Conservation (phyloP, 1,140 invertebrate species). For the Ceratosolen fusciceps region DNA sequence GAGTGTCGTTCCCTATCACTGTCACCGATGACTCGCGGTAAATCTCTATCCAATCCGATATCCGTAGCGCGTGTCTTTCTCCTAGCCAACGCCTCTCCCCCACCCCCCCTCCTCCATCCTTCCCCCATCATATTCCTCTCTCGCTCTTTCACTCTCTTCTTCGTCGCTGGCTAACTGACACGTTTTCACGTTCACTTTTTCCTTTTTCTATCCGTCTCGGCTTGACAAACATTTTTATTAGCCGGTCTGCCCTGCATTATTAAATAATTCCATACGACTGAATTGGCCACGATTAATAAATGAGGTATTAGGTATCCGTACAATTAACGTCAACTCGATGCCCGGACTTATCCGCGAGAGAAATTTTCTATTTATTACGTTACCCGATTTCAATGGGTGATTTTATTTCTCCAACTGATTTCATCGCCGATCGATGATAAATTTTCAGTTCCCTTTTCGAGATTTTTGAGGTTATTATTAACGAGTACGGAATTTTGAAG, state of each 20-base stretch:
- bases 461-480: neutral
- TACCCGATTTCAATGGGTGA: neutral
- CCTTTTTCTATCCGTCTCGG: neutral
- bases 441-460: neutral
- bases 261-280: slow-evolving; percentile 6
- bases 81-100: neutral
- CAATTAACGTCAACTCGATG: neutral
- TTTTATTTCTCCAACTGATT: neutral
- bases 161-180: neutral
- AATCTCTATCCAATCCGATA: slow-evolving; percentile 30
- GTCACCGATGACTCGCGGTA: slow-evolving; percentile 41
- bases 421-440: neutral
- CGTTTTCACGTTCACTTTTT: neutral
- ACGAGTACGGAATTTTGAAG: neutral
- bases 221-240: neutral
- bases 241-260: neutral
- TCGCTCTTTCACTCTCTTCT: neutral
- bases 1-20: slow-evolving; percentile 27
- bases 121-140: slow-evolving; percentile 33
- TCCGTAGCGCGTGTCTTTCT: neutral
- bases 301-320: neutral
- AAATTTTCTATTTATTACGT: neutral
- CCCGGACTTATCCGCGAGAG: neutral
- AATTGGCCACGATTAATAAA: slow-evolving; percentile 3
- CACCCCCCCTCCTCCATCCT: too few relatives aligned